These are phyloP conservation scores for Pangasianodon hypophthalmus DNA, from an alignment of 2,113 vertebrate genomes.

Conservation along the genomic window DNA sequence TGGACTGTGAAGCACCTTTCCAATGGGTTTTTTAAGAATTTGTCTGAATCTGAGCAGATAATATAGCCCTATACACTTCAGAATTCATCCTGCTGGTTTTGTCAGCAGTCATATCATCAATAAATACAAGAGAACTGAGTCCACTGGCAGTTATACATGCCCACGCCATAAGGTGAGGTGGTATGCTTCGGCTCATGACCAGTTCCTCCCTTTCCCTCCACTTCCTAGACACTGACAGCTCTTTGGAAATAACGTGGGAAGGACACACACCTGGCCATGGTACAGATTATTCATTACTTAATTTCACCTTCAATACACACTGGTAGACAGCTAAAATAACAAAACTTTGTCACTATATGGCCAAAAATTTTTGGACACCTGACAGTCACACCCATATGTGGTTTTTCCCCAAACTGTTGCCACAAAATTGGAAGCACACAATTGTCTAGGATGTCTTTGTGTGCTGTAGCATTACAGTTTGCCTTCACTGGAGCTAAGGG, in stretches of 20 bases:
- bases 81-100: not conserved
- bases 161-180: not conserved
- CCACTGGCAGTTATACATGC: not conserved
- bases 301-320: not conserved
- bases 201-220: not conserved
- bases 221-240: not conserved
- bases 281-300: not conserved
- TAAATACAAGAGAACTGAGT: not conserved
- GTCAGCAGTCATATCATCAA: not conserved
- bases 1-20: not conserved
- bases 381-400: not conserved
- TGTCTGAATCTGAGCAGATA: not conserved
- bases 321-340: not conserved
- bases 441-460: not conserved
- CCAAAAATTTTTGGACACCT: not conserved
- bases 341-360: not conserved
- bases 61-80: not conserved
- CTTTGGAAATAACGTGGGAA: not conserved
- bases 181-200: not conserved
- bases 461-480: not conserved
- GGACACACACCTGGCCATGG: not conserved
- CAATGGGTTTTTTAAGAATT: not conserved
- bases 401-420: not conserved
- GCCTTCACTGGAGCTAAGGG: not conserved
- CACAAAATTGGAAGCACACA: not conserved